Percentiles rank a stretch among this genome's conserved stretches.
Evolutionary conservation across 1,140 invertebrate species (phyloP).

Genomic region (Centruroides sculpturatus): DNA sequence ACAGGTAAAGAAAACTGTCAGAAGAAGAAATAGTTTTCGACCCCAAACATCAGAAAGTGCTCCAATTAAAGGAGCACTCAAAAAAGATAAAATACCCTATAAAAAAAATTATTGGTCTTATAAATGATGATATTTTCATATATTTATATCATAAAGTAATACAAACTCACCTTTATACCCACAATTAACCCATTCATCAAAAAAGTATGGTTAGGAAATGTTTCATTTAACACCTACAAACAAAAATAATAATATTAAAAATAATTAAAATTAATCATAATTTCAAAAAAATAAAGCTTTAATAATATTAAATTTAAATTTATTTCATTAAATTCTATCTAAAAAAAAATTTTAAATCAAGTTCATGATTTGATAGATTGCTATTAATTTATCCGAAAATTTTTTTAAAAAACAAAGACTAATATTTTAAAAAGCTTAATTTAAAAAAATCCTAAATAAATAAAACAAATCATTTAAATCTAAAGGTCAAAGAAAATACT

Average conservation of each 20-base stretch:
- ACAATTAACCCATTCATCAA: constrained; percentile 99
- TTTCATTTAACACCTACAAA: constrained; percentile 73
- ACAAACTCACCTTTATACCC: constrained; percentile 61
- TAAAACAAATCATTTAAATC: no score
- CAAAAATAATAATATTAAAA: background rate
- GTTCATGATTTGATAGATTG: no score
- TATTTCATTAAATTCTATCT: no score
- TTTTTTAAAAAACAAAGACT: no score
- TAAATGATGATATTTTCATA: background rate
- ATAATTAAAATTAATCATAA: no score
- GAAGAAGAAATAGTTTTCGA: constrained; percentile 90
- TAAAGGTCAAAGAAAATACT: no score
- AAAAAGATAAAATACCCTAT: constrained; percentile 91
- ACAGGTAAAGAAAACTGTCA: constrained; percentile 99
- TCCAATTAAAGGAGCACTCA: constrained; percentile 91
- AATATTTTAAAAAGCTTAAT: no score
- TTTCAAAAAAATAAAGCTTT: no score
- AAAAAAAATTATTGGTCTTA: constrained; percentile 3
- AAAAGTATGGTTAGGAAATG: constrained; percentile 97
- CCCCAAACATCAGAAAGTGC: constrained; percentile 97
- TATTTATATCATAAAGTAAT: background rate
- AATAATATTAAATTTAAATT: no score
- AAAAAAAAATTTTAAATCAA: no score
- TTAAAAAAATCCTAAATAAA: no score
- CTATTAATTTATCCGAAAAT: no score